Base-by-base conservation (phyloP, 2,797 vertebrate genomes). In the Fistularia commersonii region DNA sequence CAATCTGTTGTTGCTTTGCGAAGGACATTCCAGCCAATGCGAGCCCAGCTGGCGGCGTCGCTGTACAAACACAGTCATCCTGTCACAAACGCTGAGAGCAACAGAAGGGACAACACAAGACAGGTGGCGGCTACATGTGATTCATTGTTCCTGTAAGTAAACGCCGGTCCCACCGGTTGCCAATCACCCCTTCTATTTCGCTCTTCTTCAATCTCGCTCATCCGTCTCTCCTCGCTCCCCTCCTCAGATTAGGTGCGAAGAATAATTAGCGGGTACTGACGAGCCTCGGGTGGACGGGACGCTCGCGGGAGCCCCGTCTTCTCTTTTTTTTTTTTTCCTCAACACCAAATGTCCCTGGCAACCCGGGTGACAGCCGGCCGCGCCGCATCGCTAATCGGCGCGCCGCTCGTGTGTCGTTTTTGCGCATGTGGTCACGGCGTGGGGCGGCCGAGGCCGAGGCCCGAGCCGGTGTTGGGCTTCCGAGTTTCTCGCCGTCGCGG, bases 321-420 rank as follows among this genome's bases (percentile, higher is more conserved):
- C 85, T 72, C 4, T 68, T 86, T 72, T 82, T 87, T 68, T 86
- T 72, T 23, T 68, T 86, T 72, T 82, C 77, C 63, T 66, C 72
- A 67, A 51, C 77, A 88, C 83, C 84, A 87, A 88, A 85, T 90
- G 88, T 90, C 82, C 80, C 74, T 87, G 87, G 84, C 78, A 85
- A 71, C 67, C 80, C 81, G 79, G 76, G 67, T 69, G 78, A 83
- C 66, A 65, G 69, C 61, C 57, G 70, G 69, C 79, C 47, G 32
- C 79, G 1, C 80, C 83, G 80, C 81, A 89, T 90, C 13, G 4
- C 44, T 86, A 88, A 88, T 90, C 67, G 83, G 71, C 61, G 51
- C 10, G 49, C 48, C 32, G 55, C 40, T 47, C 65, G 51, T 66
- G 57, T 64, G 62, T 64, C 23, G 4, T 23, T 2, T 23, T 2